Percentiles rank a stretch among this genome's conserved stretches.
Evolutionary conservation across 2,113 vertebrate genomes (phyloP).

Genomic region (Uria aalge): DNA sequence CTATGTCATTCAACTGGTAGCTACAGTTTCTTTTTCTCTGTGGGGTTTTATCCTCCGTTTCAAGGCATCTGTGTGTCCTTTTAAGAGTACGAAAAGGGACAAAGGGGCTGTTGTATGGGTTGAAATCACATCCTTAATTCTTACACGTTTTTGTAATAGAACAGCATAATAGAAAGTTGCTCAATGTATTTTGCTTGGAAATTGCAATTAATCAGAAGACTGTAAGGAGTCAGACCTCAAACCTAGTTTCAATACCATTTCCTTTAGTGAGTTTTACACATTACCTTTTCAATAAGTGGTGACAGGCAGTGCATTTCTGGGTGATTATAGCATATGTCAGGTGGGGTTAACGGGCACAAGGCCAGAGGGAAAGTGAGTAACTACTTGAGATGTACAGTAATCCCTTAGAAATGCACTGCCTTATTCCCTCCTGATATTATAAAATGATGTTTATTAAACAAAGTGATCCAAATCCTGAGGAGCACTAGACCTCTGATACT

Average conservation of each 20-base stretch:
- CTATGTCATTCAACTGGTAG: not conserved
- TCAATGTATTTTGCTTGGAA: conserved; percentile 48
- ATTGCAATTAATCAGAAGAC: conserved; percentile 56
- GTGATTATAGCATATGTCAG: conserved; percentile 62
- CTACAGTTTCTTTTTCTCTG: not conserved
- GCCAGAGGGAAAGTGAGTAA: conserved; percentile 59
- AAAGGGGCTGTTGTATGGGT: not conserved
- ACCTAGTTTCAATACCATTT: conserved; percentile 49
- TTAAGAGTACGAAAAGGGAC: not conserved
- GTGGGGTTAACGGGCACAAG: conserved; percentile 38
- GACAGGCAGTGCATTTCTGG: conserved; percentile 65
- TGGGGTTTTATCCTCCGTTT: not conserved
- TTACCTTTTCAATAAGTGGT: conserved; percentile 61
- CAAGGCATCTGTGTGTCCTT: not conserved
- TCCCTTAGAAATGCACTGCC: conserved; percentile 42
- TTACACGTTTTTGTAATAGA: not conserved
- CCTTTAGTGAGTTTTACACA: conserved; percentile 50
- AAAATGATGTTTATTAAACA: conserved; percentile 57
- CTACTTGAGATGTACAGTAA: conserved; percentile 43
- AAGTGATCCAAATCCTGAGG: conserved; percentile 8
- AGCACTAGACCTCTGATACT: not conserved
- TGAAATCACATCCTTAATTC: conserved; percentile 24
- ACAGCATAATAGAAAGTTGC: conserved; percentile 30
- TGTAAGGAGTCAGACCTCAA: conserved; percentile 27
- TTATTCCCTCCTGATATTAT: conserved; percentile 47